Conservation (phyloP, 2,888 invertebrate species). For the Zele albiditarsus region DNA sequence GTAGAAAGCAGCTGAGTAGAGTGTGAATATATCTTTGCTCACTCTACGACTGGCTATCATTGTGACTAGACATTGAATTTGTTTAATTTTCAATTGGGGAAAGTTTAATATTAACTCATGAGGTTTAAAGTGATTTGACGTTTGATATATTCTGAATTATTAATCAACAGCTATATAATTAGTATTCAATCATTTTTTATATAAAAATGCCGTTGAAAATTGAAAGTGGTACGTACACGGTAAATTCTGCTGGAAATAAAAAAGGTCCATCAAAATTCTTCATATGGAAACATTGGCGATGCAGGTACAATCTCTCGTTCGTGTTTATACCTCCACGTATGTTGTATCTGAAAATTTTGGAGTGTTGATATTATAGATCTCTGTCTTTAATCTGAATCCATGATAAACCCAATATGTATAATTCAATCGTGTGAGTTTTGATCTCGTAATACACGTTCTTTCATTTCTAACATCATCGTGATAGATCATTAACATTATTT, state of each 20-base stretch:
- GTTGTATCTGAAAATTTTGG: constrained; percentile 16
- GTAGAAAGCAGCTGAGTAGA: constrained; percentile 46
- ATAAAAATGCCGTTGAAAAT: constrained; percentile 69
- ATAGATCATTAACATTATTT: not conserved
- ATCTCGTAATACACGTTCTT: not conserved
- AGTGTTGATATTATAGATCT: not conserved
- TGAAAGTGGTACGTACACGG: constrained; percentile 69
- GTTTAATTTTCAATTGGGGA: not conserved
- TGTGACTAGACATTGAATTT: constrained; percentile 49
- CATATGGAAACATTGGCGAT: constrained; percentile 70
- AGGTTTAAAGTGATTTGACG: constrained; percentile 2
- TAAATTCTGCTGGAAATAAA: constrained; percentile 61
- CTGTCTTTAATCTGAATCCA: not conserved
- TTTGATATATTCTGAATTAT: not conserved
- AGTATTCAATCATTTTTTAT: not conserved
- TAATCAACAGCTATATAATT: constrained; percentile 10
- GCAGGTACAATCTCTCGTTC: constrained; percentile 60
- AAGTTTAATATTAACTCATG: not conserved
- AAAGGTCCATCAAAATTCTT: constrained; percentile 67
- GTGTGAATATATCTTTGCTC: constrained; percentile 57
- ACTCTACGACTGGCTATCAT: constrained; percentile 64
- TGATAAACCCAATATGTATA: not conserved
- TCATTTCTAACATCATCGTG: not conserved
- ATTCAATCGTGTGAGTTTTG: constrained; percentile 18
- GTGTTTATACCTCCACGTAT: not conserved